These are phyloP conservation scores for Druon quercuslanigerum DNA, from an alignment of 1,140 invertebrate species.

Conservation along the genomic window DNA sequence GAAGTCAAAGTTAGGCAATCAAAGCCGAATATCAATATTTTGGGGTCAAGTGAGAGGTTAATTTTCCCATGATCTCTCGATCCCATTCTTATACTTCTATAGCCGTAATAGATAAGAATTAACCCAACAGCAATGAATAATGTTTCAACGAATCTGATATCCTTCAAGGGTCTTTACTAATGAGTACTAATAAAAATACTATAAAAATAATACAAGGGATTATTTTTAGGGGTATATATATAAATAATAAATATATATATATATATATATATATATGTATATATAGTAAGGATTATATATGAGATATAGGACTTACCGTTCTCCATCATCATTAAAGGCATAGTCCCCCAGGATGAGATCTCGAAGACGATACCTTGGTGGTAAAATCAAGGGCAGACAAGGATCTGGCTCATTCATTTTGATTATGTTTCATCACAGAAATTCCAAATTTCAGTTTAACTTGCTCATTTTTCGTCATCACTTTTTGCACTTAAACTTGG, in stretches of 20 bases:
- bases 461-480: constrained; percentile 37
- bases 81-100: too few species aligned
- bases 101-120: too few species aligned
- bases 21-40: too few species aligned
- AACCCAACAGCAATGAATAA: too few species aligned
- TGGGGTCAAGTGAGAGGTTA: too few species aligned
- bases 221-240: too few species aligned
- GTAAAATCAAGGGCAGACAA: constrained; percentile 67
- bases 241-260: too few species aligned
- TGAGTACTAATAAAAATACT: background rate
- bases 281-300: background rate
- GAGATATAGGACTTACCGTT: constrained; percentile 78
- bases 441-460: constrained; percentile 27
- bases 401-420: constrained; percentile 74
- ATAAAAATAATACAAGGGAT: background rate
- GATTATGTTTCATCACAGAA: constrained; percentile 40
- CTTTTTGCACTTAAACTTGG: background rate
- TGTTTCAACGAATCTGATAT: too few species aligned
- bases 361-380: constrained; percentile 83
- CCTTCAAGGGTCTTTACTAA: too few species aligned
- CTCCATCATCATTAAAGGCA: constrained; percentile 85
- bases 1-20: too few species aligned
- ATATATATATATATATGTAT: too few species aligned
- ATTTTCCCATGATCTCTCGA: too few species aligned
- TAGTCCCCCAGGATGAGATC: constrained; percentile 87